Conservation (phyloP, 2,113 vertebrate species). For the Thryonomys swinderianus region DNA sequence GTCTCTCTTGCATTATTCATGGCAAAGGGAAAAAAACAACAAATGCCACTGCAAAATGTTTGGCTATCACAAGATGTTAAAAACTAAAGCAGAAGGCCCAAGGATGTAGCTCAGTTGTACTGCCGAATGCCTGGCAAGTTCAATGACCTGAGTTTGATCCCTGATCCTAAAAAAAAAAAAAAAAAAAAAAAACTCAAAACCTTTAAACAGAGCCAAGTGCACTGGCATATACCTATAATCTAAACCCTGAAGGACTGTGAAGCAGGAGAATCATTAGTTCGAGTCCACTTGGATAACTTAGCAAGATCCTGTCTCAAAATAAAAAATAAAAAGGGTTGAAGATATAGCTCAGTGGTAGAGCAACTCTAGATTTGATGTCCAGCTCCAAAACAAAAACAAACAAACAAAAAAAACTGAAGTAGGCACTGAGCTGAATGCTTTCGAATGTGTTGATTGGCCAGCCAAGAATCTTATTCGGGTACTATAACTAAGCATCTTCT, state of each 20-base stretch:
- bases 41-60: constrained; percentile 19
- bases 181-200: too few relatives aligned
- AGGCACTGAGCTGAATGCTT: not conserved
- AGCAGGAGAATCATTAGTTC: not conserved
- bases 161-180: too few relatives aligned
- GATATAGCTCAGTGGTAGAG: not conserved
- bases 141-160: too few relatives aligned
- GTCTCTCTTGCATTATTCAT: not conserved
- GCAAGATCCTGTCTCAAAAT: not conserved
- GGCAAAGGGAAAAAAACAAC: constrained; percentile 27
- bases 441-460: constrained; percentile 9
- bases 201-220: not conserved
- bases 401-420: not conserved
- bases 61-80: not conserved
- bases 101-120: too few relatives aligned
- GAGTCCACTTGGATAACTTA: not conserved
- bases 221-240: not conserved
- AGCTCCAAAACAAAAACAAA: not conserved
- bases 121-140: too few relatives aligned
- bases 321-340: not conserved
- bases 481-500: constrained; percentile 37
- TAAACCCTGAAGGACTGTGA: not conserved
- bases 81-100: not conserved
- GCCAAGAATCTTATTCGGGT: constrained; percentile 21
- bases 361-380: not conserved